phyloP scores from a whole-genome alignment of 2,113 vertebrate genomes.

The Manacus vitellinus region DNA sequence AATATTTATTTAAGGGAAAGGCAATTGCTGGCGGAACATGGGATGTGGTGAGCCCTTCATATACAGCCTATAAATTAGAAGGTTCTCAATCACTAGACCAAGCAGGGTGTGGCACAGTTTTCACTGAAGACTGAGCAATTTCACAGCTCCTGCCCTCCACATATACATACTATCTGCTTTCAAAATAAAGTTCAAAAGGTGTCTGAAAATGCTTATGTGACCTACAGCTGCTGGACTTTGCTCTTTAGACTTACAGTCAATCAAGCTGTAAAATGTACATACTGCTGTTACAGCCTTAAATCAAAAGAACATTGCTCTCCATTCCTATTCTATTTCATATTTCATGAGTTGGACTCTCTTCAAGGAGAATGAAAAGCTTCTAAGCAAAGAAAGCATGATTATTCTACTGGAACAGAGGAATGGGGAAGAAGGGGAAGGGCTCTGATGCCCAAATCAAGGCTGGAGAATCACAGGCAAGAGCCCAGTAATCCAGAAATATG shows the following conservation, averaged over 20 bases:
- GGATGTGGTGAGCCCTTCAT: neutral
- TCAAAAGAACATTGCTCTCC: neutral
- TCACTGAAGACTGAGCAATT: neutral
- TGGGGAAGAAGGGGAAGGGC: neutral
- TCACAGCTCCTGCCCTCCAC: neutral
- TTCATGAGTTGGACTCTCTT: neutral
- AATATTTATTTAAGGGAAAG: neutral
- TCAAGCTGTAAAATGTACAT: neutral
- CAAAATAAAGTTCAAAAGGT: neutral
- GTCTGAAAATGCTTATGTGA: neutral
- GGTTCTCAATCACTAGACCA: neutral
- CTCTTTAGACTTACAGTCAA: neutral
- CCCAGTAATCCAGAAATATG: neutral
- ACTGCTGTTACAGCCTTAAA: neutral
- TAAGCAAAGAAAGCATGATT: neutral
- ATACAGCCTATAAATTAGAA: neutral
- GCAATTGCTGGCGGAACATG: neutral
- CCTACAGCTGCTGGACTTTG: neutral
- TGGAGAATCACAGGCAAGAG: neutral
- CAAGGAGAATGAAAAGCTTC: neutral
- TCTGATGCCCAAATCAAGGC: neutral
- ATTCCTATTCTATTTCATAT: neutral
- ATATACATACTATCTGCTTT: neutral
- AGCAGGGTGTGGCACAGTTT: neutral
- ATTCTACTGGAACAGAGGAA: neutral